Percentiles rank a stretch among this genome's conserved stretches.
These are phyloP conservation scores for Meloe dianella DNA, from an alignment of 2,888 invertebrate genomes.

Conservation along the genomic window DNA sequence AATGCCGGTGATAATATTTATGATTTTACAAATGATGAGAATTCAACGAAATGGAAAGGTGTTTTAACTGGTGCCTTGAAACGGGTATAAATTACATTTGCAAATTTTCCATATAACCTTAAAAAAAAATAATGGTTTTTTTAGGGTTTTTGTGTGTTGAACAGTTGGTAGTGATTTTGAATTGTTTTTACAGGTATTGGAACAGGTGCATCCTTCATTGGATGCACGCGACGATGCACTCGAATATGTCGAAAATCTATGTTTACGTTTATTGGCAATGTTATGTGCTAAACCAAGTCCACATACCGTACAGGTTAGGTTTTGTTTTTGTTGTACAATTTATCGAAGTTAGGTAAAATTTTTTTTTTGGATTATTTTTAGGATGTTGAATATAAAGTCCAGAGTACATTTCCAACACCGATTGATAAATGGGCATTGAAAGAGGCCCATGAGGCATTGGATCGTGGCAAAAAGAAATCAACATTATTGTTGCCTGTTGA, in stretches of 20 bases:
- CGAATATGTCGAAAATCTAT: constrained; percentile 89
- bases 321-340: too few relatives aligned
- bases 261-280: constrained; percentile 85
- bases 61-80: constrained; percentile 85
- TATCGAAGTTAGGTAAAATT: too few relatives aligned
- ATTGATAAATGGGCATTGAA: constrained; percentile 92
- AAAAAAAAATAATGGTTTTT: neutral
- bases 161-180: neutral
- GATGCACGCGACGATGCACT: constrained; percentile 88
- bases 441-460: constrained; percentile 85
- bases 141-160: neutral
- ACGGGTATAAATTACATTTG: constrained; percentile 73
- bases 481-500: constrained; percentile 81
- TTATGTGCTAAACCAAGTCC: constrained; percentile 86
- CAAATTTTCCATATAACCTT: neutral
- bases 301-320: constrained; percentile 73
- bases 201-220: constrained; percentile 88
- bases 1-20: constrained; percentile 65
- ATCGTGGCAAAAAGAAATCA: constrained; percentile 79
- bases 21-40: constrained; percentile 89
- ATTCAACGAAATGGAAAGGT: constrained; percentile 90
- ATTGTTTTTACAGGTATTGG: constrained; percentile 72
- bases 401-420: constrained; percentile 92
- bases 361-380: constrained; percentile 50
- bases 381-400: constrained; percentile 93